Conservation (phyloP, 2,888 invertebrate genomes). For the Tipula vernalis region DNA sequence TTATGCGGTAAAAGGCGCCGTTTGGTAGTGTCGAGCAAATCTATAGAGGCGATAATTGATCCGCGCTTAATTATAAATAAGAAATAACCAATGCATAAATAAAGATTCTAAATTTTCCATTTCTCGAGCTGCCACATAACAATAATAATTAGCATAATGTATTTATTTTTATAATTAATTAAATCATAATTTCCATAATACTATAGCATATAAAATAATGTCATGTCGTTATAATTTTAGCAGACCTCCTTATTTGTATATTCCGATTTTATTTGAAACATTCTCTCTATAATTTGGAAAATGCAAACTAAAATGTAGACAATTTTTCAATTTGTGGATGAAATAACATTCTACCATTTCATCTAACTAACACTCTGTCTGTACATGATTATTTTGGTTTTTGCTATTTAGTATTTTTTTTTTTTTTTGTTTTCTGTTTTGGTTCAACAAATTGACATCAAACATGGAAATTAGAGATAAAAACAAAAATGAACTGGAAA, state of each 20-base stretch:
- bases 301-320: not conserved
- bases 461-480: not conserved
- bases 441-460: not conserved
- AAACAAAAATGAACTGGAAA: not conserved
- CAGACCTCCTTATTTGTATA: not conserved
- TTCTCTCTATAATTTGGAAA: not conserved
- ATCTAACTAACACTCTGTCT: not conserved
- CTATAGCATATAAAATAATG: not conserved
- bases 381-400: not conserved
- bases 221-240: not conserved
- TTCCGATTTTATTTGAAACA: not conserved
- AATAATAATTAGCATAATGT: too few species aligned
- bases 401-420: not conserved
- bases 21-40: too few species aligned
- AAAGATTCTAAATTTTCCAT: too few species aligned
- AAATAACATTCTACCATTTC: not conserved
- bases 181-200: not conserved
- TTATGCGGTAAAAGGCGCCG: too few species aligned
- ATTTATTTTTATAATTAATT: too few species aligned
- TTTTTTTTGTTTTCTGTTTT: not conserved
- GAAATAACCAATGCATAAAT: too few species aligned
- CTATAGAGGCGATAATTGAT: too few species aligned
- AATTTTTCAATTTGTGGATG: not conserved
- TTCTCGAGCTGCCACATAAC: too few species aligned
- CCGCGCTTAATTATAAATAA: too few species aligned